Base-by-base conservation (phyloP, 2,113 vertebrate genomes). In the Dolichotis patagonum region DNA sequence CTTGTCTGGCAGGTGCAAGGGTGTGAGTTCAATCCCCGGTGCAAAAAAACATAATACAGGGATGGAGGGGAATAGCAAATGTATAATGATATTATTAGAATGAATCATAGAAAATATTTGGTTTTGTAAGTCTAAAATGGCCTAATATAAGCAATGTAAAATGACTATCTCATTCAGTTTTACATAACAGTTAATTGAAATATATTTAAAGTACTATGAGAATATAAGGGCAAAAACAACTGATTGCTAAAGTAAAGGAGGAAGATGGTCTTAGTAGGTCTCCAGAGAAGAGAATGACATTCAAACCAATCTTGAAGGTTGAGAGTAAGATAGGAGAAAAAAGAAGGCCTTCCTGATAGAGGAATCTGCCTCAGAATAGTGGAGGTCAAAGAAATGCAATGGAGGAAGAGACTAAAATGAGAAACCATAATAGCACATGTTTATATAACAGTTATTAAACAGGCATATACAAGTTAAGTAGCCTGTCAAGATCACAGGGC, bases 51-150 rank as follows among this genome's bases (percentile, higher is more conserved):
- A 54, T 54, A 54, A 54, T 54, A 54, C 12, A 54, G 52, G 52
- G 14, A 91, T 41, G 82, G 56, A 86, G 46, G 28, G 17, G n/a
- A n/a, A 75, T 54, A 54, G 52, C 52, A 90, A 41, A 84, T 56
- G 20, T 86, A 90, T 85, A 58, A 91, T 88, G 73, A 94, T 54
- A 3, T 58, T 90, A 62, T 85, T 80, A 80, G 54, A 38, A 35
- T 58, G 78, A 88, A 85, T 91, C 32, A 87, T 78, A 83, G 84
- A 88, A 93, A 85, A 56, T 94, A 87, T 75, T 69, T 90, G 63
- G 35, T 56, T 90, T 93, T 80, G 0, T 87, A 84, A 30, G 19
- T 85, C 35, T 92, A 60, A 95, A 80, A 71, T 92, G n/a, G 26
- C 78, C n/a, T 85, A 38, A 80, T 65, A 86, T 19, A 81, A n/a